Evolutionary conservation across 2,113 vertebrate species (phyloP), one percentile per base, ranked within the genome.

Genomic region (Caloenas nicobarica): DNA sequence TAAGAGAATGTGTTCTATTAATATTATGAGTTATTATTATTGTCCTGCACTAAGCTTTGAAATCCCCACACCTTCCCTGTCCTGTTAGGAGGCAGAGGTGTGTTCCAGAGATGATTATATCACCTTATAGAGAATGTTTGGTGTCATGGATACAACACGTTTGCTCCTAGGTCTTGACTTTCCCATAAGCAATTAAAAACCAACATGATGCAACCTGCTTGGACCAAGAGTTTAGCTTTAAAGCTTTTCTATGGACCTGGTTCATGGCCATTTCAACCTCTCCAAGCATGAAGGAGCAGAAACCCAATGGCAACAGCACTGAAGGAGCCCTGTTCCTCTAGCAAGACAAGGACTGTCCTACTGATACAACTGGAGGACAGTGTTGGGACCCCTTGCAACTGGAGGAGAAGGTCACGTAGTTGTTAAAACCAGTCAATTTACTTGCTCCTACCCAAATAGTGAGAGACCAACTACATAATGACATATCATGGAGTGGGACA

Each of bases 131-230:
- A 51, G 65, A 26, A 53, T 8, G 1, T 29, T 53, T 24, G 38
- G 7, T 10, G 18, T n/a, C 31, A 8, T 2, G 40, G 62, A 8
- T 18, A 17, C 17, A n/a, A 11, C 0, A 1, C 0, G 15, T 17
- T 36, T 1, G 1, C 58, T 68, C 22, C 72, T 36, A 40, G 53
- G 33, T 11, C 57, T 42, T 71, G 57, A 26, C 13, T 28, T 60
- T 66, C 58, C 71, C 57, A 10, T 4, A n/a, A 23, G 31, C 9
- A 21, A 12, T 44, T 64, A 44, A 33, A 80, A 74, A 23, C 7
- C 46, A 44, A 11, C 29, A 3, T 2, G 23, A 24, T 2, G 3
- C 9, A 46, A 57, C 13, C 16, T 29, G 22, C 29, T 51, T 69
- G 68, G 28, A 15, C 25, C 18, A 31, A 18, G 2, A 31, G 29